phyloP scores from a whole-genome alignment of 2,888 invertebrate genomes.

The Lasiommata megera region DNA sequence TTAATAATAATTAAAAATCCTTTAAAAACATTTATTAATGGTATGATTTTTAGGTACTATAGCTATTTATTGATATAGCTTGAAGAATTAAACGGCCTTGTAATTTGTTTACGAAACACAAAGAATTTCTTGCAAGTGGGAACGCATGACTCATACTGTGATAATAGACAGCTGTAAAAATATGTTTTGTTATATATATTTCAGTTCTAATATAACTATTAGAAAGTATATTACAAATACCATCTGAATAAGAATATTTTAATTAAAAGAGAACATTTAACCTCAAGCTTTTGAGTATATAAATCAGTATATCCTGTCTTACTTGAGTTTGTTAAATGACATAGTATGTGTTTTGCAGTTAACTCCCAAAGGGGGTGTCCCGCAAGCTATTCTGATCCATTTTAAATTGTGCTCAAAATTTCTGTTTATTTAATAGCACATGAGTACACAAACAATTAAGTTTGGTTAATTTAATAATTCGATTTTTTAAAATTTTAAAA shows the following conservation, averaged over 20 bases:
- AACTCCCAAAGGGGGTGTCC: no score
- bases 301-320: no score
- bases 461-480: neutral
- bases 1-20: constrained; percentile 29
- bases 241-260: neutral
- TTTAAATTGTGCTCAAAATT: no score
- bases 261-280: neutral
- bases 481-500: neutral
- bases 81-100: neutral
- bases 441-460: neutral
- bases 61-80: constrained; percentile 13
- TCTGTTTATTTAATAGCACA: no score
- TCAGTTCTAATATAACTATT: neutral
- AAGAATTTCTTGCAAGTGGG: neutral
- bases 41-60: constrained; percentile 37
- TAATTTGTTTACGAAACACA: neutral
- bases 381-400: no score
- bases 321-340: no score
- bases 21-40: constrained; percentile 38
- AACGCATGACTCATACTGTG: neutral
- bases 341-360: no score
- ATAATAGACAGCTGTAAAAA: constrained; percentile 4
- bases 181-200: neutral
- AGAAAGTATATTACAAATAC: neutral
- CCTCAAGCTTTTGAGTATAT: neutral